A percentile compares a stretch with the other conserved stretches of the same genome.
phyloP scores from a whole-genome alignment of 2,797 vertebrate species.

The Myotis findleyi region DNA sequence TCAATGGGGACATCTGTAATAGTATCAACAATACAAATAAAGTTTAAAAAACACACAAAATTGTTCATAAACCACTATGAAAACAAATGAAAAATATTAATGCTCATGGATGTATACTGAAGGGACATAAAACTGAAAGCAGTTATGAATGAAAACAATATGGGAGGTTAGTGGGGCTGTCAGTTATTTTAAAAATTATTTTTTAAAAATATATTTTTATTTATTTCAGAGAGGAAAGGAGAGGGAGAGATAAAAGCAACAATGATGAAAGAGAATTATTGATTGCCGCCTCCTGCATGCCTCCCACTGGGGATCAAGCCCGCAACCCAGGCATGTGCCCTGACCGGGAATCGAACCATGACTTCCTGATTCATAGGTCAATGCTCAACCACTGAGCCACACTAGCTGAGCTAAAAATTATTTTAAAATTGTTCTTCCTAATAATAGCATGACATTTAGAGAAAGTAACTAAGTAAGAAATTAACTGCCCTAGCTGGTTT shows the following conservation, averaged over 20 bases:
- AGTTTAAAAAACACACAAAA: not conserved
- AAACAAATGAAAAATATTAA: constrained; percentile 18
- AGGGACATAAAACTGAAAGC: not conserved
- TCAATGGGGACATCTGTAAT: not conserved
- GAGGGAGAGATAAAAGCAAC: no score
- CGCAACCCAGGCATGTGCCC: no score
- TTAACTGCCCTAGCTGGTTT: not conserved
- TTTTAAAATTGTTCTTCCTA: not conserved
- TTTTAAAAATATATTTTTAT: not conserved
- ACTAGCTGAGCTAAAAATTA: not conserved
- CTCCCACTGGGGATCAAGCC: no score
- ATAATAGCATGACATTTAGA: not conserved
- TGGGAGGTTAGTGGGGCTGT: not conserved
- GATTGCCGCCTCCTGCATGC: no score
- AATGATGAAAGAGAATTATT: no score
- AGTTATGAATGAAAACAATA: not conserved
- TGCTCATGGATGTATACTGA: not conserved
- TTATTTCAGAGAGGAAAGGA: no score
- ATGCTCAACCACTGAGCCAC: no score
- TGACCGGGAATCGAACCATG: no score
- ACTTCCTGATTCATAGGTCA: no score
- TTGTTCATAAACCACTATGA: not conserved
- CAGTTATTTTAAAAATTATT: not conserved
- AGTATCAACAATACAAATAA: not conserved
- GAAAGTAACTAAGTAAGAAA: constrained; percentile 12